Evolutionary conservation across 2,113 vertebrate species (phyloP), one percentile per base, ranked within the genome.

Genomic region (Raja brachyura): DNA sequence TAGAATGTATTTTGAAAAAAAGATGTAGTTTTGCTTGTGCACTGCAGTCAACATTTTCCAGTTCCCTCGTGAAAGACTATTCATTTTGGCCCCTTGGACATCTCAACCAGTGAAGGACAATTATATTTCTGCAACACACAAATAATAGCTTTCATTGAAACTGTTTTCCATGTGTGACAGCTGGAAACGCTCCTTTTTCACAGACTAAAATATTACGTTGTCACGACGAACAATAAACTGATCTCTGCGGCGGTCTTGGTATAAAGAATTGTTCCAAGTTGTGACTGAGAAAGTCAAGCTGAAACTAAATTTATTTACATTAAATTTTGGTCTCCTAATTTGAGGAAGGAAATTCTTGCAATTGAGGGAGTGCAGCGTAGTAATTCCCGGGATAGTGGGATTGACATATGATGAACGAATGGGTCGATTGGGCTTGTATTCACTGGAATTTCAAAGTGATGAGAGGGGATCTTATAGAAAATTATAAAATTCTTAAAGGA

Each of bases 131-230:
- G 68, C 16, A 54, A 7, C 22, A 31, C 33, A 39, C 73, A 66
- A 73, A 73, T 48, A 73, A 48, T 25, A 70, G 33, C 11, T 68
- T 92, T 92, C 73, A 92, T 70, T 92, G 54, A 92, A 73, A 39
- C 90, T 92, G n/a, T 28, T n/a, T 68, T 90, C 28, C 31, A 20
- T 70, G 68, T 54, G 39, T 92, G 90, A 92, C 70, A 68, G 68
- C 33, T 92, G 66, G 73, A 66, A 92, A 74, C 20, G 73, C 90
- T 70, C 11, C 20, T 73, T 39, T 73, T 22, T 4, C 18, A 20
- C 90, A 54, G 90, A n/a, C 66, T 92, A 74, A 92, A 92, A 48
- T 66, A 31, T 92, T 92, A 73, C 28, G 68, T 92, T 92, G 90
- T 74, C 63, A 92, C 73, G n/a, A 25, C 73, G 33, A 54, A 92